Evolutionary conservation across 2,888 invertebrate genomes (phyloP).

Genomic region (Serripes groenlandicus): DNA sequence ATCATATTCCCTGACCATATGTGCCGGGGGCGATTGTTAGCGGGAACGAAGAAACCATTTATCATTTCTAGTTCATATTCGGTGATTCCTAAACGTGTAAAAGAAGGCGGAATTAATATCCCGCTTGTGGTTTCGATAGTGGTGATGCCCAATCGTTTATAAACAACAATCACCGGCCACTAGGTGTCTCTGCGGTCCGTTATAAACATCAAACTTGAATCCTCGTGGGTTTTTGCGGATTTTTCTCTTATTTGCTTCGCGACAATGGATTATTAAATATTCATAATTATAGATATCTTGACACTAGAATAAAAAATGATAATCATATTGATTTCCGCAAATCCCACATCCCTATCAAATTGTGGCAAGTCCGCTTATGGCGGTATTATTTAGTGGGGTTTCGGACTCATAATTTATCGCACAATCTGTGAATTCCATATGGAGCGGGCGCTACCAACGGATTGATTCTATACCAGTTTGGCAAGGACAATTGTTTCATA

Average conservation of each 20-base stretch:
- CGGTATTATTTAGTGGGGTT: slow-evolving; percentile 13
- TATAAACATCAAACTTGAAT: slow-evolving; percentile 55
- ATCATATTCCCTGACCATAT: slow-evolving; percentile 63
- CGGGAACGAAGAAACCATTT: slow-evolving; percentile 43
- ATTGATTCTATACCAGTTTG: background rate
- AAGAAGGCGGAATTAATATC: slow-evolving; percentile 57
- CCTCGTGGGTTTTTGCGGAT: slow-evolving; percentile 49
- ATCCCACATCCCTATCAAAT: slow-evolving; percentile 6
- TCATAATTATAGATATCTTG: slow-evolving; percentile 60
- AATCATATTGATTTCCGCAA: slow-evolving; percentile 11
- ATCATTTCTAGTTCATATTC: slow-evolving; percentile 51
- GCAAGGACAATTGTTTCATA: slow-evolving; percentile 3
- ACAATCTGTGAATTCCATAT: slow-evolving; percentile 3
- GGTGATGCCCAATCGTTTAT: slow-evolving; percentile 49
- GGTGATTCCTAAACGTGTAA: slow-evolving; percentile 50
- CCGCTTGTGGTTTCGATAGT: slow-evolving; percentile 62
- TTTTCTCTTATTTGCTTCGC: slow-evolving; percentile 61
- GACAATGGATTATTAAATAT: slow-evolving; percentile 63
- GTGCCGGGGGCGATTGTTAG: slow-evolving; percentile 39
- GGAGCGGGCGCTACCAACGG: background rate
- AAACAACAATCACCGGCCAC: slow-evolving; percentile 43
- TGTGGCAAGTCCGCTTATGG: background rate
- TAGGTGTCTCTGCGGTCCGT: slow-evolving; percentile 56
- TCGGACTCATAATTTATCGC: slow-evolving; percentile 17
- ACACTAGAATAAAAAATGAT: slow-evolving; percentile 25